These are phyloP conservation scores for Pycnonotus jocosus DNA, from an alignment of 2,113 vertebrate genomes.

Conservation along the genomic window DNA sequence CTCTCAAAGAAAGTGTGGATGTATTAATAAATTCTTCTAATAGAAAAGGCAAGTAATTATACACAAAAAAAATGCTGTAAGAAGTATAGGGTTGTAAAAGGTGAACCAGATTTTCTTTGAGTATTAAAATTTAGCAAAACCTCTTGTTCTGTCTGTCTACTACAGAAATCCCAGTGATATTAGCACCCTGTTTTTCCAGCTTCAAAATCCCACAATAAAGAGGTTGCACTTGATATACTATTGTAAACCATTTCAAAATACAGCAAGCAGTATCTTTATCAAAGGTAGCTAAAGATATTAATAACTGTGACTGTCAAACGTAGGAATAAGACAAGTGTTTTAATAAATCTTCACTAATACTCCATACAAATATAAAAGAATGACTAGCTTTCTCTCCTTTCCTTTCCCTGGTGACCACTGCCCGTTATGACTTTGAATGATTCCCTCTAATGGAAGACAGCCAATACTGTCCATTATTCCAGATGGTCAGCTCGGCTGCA, in stretches of 20 bases:
- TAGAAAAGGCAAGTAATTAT: conserved; percentile 48
- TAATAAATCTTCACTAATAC: conserved; percentile 69
- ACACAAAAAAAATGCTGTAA: conserved; percentile 44
- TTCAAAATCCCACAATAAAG: conserved; percentile 4
- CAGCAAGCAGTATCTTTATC: conserved; percentile 26
- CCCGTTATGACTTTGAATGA: conserved; percentile 51
- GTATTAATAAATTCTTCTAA: conserved; percentile 51
- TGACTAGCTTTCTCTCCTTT: conserved; percentile 35
- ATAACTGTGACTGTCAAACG: conserved; percentile 28
- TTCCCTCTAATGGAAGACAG: conserved; percentile 48
- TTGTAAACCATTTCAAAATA: conserved; percentile 50
- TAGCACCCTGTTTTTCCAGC: background rate
- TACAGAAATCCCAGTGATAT: background rate
- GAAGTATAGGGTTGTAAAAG: background rate
- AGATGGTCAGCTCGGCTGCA: conserved; percentile 41
- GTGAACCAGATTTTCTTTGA: background rate
- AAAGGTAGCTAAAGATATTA: conserved; percentile 62
- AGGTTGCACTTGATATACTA: background rate
- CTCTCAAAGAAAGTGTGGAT: background rate
- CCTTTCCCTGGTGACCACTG: conserved; percentile 19
- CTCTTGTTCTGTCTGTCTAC: background rate
- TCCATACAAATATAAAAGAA: conserved; percentile 56
- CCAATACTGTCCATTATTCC: conserved; percentile 47
- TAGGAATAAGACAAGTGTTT: conserved; percentile 61
- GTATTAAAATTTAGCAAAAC: background rate